Base-by-base conservation (phyloP, 2,888 invertebrate species). In the Punctoribates punctum region DNA sequence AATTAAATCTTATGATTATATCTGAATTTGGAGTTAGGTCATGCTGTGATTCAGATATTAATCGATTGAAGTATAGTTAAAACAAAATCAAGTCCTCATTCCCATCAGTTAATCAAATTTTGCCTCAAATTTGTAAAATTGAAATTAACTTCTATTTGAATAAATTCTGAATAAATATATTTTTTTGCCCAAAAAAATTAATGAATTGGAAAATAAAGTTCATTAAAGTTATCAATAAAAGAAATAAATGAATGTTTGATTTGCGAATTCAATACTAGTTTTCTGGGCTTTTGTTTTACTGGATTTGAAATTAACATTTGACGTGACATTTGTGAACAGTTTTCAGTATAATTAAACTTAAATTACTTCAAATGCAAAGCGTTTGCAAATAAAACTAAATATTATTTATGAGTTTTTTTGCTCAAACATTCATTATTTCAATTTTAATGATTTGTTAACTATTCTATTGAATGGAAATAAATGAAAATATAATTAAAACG, bases 151-250 rank as follows among this genome's bases (percentile, higher is more conserved):
- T n/a, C n/a, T n/a, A n/a, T n/a, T n/a, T n/a, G n/a, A n/a, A n/a
- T n/a, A n/a, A n/a, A n/a, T n/a, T n/a, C n/a, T n/a, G n/a, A n/a
- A n/a, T n/a, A n/a, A n/a, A n/a, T 46, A 46, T 46, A 11, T 8
- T 11, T 46, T 46, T 46, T 46, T 46, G n/a, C n/a, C n/a, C 57
- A 23, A 4, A 25, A 25, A 57, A 57, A 20, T 23, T 57, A 57
- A 57, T 57, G 57, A 23, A 57, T 57, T 57, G 57, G 57, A 57
- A 57, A 57, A 57, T 57, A 57, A 57, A 57, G 4, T 57, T 25
- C 57, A 23, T 57, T 57, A 23, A 23, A 11, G 20, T 11, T 57
- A 23, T 25, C 23, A 5, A 57, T 57, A 25, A 57, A 9, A 25
- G 25, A 23, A 9, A 25, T 57, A 3, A 57, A 9, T 5, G 8